These are phyloP conservation scores for Sepioteuthis lessoniana DNA, from an alignment of 2,888 invertebrate genomes.

Conservation along the genomic window DNA sequence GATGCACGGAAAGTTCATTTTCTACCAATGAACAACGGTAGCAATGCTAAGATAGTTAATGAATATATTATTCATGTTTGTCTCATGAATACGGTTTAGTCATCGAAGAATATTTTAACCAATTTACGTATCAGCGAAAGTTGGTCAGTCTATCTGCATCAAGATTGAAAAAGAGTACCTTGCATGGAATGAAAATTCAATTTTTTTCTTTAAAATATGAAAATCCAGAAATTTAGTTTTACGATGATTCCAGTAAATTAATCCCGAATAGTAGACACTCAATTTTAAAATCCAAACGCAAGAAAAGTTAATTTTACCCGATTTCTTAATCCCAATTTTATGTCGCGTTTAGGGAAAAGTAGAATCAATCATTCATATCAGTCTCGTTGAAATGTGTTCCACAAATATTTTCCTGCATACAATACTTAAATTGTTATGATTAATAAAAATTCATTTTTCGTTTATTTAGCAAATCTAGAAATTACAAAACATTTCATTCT, in stretches of 20 bases:
- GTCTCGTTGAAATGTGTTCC: no score
- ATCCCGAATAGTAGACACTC: neutral
- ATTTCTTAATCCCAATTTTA: no score
- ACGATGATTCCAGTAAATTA: neutral
- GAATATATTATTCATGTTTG: neutral
- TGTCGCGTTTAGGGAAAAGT: no score
- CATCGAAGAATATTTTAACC: neutral
- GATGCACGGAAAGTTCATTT: neutral
- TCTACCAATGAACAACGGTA: neutral
- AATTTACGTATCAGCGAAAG: neutral
- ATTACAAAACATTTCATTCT: no score
- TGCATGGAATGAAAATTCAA: neutral
- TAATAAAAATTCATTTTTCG: no score
- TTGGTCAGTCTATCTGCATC: neutral
- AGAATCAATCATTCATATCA: no score
- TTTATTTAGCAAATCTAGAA: no score
- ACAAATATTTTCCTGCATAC: no score
- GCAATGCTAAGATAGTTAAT: neutral
- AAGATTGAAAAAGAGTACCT: neutral
- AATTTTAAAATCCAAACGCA: no score
- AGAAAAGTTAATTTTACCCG: no score
- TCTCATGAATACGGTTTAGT: neutral
- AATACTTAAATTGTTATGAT: no score
- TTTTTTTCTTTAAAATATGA: neutral
- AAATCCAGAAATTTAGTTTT: neutral